Evolutionary conservation across 2,113 vertebrate genomes (phyloP).

Genomic region (Gymnobelideus leadbeateri): DNA sequence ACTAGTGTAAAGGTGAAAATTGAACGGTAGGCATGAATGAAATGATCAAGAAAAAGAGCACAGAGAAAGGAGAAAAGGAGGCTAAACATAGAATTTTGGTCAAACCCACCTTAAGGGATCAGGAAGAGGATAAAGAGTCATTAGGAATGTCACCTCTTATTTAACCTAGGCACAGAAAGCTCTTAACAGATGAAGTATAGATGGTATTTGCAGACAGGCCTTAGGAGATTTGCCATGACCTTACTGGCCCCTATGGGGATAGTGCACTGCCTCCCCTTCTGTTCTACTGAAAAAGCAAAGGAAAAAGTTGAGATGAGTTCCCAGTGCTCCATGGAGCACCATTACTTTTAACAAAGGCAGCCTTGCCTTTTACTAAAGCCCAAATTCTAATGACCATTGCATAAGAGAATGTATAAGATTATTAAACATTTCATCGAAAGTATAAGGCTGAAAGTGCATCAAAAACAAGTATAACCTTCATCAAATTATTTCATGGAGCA

Average conservation of each 20-base stretch:
- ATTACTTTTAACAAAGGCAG: not conserved
- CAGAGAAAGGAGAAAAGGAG: not conserved
- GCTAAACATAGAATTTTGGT: not conserved
- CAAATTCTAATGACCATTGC: not conserved
- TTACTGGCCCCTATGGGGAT: not conserved
- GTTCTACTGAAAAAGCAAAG: not conserved
- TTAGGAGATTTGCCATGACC: not conserved
- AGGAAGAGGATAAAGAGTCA: not conserved
- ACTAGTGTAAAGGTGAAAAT: not conserved
- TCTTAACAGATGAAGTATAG: not conserved
- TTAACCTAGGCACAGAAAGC: not conserved
- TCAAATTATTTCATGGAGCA: not conserved
- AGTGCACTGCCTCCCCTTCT: not conserved
- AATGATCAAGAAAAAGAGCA: not conserved
- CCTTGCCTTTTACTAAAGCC: not conserved
- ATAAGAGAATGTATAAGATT: not conserved
- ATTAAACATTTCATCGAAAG: not conserved
- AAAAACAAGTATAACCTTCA: not conserved
- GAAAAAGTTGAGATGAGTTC: not conserved
- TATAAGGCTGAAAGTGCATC: not conserved
- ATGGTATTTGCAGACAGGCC: not conserved
- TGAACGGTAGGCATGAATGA: not conserved
- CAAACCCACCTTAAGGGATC: conserved; percentile 8
- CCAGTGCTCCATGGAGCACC: not conserved
- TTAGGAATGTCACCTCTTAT: not conserved